Percentiles rank a stretch among this genome's conserved stretches.
These are phyloP conservation scores for Pilophorus perplexus DNA, from an alignment of 2,888 invertebrate genomes.

Conservation along the genomic window DNA sequence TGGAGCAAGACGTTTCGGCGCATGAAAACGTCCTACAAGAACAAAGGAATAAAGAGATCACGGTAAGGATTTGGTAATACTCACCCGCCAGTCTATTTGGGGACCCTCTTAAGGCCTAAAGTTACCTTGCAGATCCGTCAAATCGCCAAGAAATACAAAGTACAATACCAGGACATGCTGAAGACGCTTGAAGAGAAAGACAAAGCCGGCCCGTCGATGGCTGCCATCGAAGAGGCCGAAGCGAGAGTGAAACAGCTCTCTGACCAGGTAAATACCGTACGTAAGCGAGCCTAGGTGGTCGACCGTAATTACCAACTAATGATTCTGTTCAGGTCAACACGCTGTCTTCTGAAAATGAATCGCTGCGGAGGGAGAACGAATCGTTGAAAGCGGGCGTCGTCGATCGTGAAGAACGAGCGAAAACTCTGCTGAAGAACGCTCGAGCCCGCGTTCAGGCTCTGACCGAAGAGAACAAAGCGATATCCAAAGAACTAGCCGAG, in stretches of 20 bases:
- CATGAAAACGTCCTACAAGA: conserved; percentile 69
- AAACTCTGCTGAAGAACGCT: conserved; percentile 68
- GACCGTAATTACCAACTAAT: background rate
- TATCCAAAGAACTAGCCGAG: conserved; percentile 38
- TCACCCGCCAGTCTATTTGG: background rate
- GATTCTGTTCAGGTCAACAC: conserved; percentile 52
- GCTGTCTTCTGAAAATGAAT: conserved; percentile 61
- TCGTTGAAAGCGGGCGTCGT: conserved; percentile 57
- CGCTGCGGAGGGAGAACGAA: conserved; percentile 65
- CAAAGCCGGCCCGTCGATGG: conserved; percentile 55
- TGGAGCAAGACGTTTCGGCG: conserved; percentile 63
- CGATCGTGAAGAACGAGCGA: conserved; percentile 66
- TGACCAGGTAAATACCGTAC: conserved; percentile 51
- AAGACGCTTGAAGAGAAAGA: conserved; percentile 65
- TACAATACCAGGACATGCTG: conserved; percentile 72
- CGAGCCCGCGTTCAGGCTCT: conserved; percentile 70
- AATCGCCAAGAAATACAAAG: conserved; percentile 90
- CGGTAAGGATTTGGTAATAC: no score
- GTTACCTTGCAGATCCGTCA: conserved; percentile 64
- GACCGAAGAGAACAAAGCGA: conserved; percentile 56
- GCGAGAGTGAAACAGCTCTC: conserved; percentile 56
- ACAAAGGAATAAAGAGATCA: conserved; percentile 58
- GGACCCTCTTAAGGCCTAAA: background rate
- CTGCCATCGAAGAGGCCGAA: conserved; percentile 52
- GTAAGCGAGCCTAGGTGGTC: background rate